Conservation (phyloP, 2,797 vertebrate species). For the Phrynocephalus forsythii region DNA sequence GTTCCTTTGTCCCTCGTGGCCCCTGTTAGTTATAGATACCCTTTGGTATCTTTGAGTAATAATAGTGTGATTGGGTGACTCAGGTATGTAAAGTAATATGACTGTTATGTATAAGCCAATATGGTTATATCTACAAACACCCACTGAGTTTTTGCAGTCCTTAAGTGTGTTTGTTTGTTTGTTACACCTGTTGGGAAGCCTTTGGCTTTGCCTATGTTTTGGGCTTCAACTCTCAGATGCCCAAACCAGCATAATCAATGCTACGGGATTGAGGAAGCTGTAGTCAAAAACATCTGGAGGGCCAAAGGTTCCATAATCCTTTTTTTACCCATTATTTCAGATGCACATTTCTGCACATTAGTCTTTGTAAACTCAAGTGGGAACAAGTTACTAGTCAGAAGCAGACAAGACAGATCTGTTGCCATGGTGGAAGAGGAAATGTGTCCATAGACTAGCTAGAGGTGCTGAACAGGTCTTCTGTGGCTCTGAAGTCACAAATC, state of each 20-base stretch:
- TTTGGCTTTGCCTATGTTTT: neutral
- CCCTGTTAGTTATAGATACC: neutral
- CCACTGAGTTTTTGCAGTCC: no score
- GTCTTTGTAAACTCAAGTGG: neutral
- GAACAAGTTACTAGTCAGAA: neutral
- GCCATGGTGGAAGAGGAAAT: neutral
- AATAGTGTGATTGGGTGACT: neutral
- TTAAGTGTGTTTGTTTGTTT: neutral
- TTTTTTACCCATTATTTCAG: neutral
- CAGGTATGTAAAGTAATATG: neutral
- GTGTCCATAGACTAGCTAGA: no score
- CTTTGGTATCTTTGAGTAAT: neutral
- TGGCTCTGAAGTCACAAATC: neutral
- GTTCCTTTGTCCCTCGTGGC: neutral
- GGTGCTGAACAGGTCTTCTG: neutral
- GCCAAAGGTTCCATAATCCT: neutral
- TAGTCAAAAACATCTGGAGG: neutral
- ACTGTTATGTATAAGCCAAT: neutral
- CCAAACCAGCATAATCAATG: neutral
- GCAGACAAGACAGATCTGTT: neutral
- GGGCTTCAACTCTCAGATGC: neutral
- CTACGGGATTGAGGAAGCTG: neutral
- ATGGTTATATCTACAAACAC: neutral
- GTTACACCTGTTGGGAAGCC: neutral
- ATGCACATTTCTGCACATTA: neutral